Base-by-base conservation (phyloP, 2,113 vertebrate species). In the Cochlearius cochlearius region DNA sequence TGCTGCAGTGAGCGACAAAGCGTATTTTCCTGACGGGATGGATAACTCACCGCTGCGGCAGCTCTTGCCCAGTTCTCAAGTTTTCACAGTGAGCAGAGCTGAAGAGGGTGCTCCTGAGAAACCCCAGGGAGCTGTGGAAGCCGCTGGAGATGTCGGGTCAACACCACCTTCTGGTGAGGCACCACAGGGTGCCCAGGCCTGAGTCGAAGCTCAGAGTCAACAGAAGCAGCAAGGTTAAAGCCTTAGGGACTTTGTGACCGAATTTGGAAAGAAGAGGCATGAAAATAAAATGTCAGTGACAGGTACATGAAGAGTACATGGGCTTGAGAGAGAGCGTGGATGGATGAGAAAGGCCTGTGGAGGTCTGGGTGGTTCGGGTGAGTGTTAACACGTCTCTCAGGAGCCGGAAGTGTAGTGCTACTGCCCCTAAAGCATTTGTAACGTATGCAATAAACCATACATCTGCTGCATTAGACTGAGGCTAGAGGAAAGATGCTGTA, bases 21-120 rank as follows among this genome's bases (percentile, higher is more conserved):
- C 2, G 4, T 1, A 0, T 72, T 62, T 38, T 85, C 47, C 2
- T 2, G 0, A 27, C 2, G 4, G 41, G 32, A 21, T 30, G 30
- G n/a, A 25, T 16, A 36, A 4, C 2, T 53, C 27, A 10, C 8
- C 6, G 8, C 13, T 49, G 23, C 32, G 72, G 68, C 41, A 49
- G n/a, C 43, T 63, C 41, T 53, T 72, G 21, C 49, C 34, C 23
- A 3, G n/a, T 88, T 73, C 23, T 59, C 26, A n/a, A 27, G 22
- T 20, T 67, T 72, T 59, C 32, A 5, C 53, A 29, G 41, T 7
- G 41, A 90, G 17, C 29, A 26, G 53, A 68, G 32, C 7, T 72
- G 30, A 84, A 41, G 38, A 83, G 27, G 3, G 1, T 34, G 38
- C 29, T 80, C n/a, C 66, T n/a, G 71, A 74, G 62, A 58, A 86